phyloP scores from a whole-genome alignment of 2,797 vertebrate species.

The Coilia nasus region DNA sequence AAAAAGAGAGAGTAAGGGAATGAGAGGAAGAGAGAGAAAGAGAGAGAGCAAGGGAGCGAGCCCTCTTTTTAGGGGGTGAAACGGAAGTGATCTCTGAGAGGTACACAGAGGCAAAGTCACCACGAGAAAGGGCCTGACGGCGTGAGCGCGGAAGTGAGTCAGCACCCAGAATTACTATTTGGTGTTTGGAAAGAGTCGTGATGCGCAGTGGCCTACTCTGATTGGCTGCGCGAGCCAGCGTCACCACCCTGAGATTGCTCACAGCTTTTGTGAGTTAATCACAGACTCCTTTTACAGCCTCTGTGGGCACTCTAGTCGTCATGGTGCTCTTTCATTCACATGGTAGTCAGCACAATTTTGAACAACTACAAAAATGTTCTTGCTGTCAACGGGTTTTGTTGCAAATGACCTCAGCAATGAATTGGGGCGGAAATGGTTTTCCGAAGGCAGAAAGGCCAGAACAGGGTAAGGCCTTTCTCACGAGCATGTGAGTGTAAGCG shows the following conservation, averaged over 20 bases:
- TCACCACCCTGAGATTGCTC: not conserved
- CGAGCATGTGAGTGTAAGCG: not conserved
- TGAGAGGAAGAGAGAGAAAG: constrained; percentile 11
- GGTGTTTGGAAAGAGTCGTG: not conserved
- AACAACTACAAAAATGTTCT: not conserved
- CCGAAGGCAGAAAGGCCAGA: not conserved
- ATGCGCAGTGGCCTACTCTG: not conserved
- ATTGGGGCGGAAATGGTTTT: not conserved
- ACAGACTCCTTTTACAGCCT: not conserved
- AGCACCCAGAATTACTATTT: not conserved
- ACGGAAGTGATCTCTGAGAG: not conserved
- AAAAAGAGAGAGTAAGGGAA: not conserved
- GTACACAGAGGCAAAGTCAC: not conserved
- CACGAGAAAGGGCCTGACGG: not conserved
- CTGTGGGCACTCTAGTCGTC: not conserved
- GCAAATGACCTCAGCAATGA: not conserved
- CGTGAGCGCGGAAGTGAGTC: not conserved
- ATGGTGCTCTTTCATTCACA: not conserved
- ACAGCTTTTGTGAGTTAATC: not conserved
- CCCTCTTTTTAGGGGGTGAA: not conserved
- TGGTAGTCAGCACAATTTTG: constrained; percentile 28
- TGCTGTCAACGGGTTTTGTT: not conserved
- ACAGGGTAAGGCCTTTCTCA: not conserved
- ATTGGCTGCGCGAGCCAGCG: not conserved
- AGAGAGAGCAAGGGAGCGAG: not conserved